Conservation (phyloP, 1,140 invertebrate species). For the Eubasilissa regina region DNA sequence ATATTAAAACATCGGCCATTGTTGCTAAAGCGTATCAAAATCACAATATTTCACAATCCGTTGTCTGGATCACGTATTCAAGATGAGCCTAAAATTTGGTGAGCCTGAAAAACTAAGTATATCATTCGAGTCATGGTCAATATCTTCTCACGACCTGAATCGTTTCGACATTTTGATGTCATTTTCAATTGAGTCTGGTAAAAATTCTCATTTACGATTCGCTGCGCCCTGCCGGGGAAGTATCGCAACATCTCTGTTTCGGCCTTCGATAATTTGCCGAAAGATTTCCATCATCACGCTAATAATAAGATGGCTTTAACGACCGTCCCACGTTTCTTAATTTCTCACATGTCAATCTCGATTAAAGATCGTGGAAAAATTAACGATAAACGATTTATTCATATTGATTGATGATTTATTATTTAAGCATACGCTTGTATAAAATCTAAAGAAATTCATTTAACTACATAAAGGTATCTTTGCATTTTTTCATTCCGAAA, state of each 20-base stretch:
- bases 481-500: no score
- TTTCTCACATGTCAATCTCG: background rate
- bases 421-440: background rate
- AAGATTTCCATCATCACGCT: conserved; percentile 9
- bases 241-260: background rate
- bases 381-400: background rate
- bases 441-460: no score
- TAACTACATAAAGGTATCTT: no score
- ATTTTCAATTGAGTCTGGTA: conserved; percentile 31
- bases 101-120: conserved; percentile 26
- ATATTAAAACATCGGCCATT: background rate
- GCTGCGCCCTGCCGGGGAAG: background rate
- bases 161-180: conserved; percentile 43
- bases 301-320: background rate
- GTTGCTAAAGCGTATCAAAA: conserved; percentile 14
- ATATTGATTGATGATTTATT: conserved; percentile 4
- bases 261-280: conserved; percentile 12
- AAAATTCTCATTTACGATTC: conserved; percentile 17
- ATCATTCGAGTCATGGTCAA: conserved; percentile 45
- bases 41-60: conserved; percentile 18
- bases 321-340: background rate
- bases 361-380: conserved; percentile 2
- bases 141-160: conserved; percentile 48
- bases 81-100: conserved; percentile 36
- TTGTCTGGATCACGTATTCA: conserved; percentile 32